Percentiles rank a stretch among this genome's conserved stretches.
Conservation (phyloP, 2,797 vertebrate species). For the Poliocrania exsul region DNA sequence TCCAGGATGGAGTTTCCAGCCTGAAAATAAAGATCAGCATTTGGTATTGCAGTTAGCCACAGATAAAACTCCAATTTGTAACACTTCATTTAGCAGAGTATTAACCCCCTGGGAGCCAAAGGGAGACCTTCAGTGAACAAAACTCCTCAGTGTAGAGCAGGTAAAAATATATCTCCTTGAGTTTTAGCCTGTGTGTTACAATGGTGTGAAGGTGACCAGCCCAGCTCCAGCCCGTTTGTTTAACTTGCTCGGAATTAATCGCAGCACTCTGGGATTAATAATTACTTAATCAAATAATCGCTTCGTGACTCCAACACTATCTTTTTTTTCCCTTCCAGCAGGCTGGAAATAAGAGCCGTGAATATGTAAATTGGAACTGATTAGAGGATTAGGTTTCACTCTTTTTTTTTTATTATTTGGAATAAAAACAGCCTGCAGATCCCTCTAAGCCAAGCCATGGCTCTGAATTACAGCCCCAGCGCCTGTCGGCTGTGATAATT, state of each 20-base stretch:
- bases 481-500: slow-evolving; percentile 86
- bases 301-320: slow-evolving; percentile 74
- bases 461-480: slow-evolving; percentile 77
- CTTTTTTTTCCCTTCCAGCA: slow-evolving; percentile 64
- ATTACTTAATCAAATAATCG: slow-evolving; percentile 85
- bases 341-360: slow-evolving; percentile 76
- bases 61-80: slow-evolving; percentile 74
- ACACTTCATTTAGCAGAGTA: slow-evolving; percentile 79
- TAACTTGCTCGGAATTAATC: slow-evolving; percentile 79
- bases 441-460: slow-evolving; percentile 72
- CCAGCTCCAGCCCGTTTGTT: slow-evolving; percentile 62
- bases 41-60: slow-evolving; percentile 74
- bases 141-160: slow-evolving; percentile 61
- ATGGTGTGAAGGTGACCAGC: slow-evolving; percentile 46
- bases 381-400: slow-evolving; percentile 82
- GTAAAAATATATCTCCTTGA: slow-evolving; percentile 54
- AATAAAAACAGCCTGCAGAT: slow-evolving; percentile 88
- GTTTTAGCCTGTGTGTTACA: not conserved
- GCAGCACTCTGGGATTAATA: slow-evolving; percentile 78
- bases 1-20: slow-evolving; percentile 26
- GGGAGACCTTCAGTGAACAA: slow-evolving; percentile 71
- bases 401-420: slow-evolving; percentile 76
- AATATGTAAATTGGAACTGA: slow-evolving; percentile 92
- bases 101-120: slow-evolving; percentile 68
- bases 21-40: slow-evolving; percentile 54